Evolutionary conservation across 2,797 vertebrate species (phyloP).

Genomic region (Uromys caudimaculatus): DNA sequence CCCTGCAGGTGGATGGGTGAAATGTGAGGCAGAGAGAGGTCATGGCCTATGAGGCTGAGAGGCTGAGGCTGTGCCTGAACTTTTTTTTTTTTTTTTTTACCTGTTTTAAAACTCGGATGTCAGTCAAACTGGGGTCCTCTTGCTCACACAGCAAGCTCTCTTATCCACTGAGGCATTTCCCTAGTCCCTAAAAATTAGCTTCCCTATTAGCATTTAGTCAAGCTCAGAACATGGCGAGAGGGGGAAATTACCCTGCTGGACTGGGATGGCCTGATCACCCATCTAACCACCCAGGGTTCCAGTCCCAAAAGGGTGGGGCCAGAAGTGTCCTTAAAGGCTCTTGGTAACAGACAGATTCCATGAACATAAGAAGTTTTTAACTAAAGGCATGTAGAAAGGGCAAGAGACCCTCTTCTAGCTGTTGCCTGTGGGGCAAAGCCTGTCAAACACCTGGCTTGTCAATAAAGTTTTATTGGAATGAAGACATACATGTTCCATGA

Average conservation of each 20-base stretch:
- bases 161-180: background rate
- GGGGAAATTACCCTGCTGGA: background rate
- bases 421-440: background rate
- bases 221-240: background rate
- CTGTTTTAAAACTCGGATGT: background rate
- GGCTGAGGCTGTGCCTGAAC: too few species aligned
- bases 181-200: background rate
- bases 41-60: background rate
- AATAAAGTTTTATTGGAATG: conserved; percentile 17
- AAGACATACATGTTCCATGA: background rate
- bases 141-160: background rate
- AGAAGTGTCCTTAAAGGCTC: background rate
- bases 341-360: background rate
- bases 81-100: background rate
- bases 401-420: background rate
- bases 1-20: background rate
- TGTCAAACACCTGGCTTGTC: background rate
- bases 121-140: background rate
- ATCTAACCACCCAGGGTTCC: background rate
- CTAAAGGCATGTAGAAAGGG: background rate
- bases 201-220: background rate
- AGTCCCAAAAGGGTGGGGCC: background rate
- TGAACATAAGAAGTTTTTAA: background rate
- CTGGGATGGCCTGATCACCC: too few species aligned
- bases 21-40: background rate